Percentiles rank a stretch among this genome's conserved stretches.
These are phyloP conservation scores for Hephaestus fuliginosus DNA, from an alignment of 2,797 vertebrate genomes.

Conservation along the genomic window DNA sequence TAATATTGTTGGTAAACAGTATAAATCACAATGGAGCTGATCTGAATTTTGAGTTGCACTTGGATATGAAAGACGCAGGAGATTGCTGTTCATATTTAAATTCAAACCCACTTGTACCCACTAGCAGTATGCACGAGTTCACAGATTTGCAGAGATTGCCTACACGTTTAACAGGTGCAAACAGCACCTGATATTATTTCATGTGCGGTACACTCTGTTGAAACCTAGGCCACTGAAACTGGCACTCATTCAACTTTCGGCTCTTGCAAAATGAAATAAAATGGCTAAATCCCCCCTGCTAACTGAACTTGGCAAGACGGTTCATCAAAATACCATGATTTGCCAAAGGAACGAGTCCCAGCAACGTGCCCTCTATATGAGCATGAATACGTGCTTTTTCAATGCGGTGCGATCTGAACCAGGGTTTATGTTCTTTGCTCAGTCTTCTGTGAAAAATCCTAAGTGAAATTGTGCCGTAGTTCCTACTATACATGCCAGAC, in stretches of 20 bases:
- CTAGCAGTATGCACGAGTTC: neutral
- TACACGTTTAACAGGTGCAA: conserved; percentile 35
- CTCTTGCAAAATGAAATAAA: conserved; percentile 56
- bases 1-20: neutral
- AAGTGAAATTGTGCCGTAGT: conserved; percentile 17
- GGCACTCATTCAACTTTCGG: conserved; percentile 39
- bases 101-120: neutral
- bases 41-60: neutral
- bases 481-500: conserved; percentile 2
- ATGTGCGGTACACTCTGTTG: conserved; percentile 23
- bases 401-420: neutral
- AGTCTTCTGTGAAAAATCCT: conserved; percentile 9
- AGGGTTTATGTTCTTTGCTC: conserved; percentile 18
- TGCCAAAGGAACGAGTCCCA: conserved; percentile 45
- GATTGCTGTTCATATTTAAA: neutral
- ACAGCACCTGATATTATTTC: conserved; percentile 36
- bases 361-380: conserved; percentile 20
- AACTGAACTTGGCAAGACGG: conserved; percentile 33
- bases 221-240: conserved; percentile 38
- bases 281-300: conserved; percentile 23
- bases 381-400: neutral
- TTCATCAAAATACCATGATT: conserved; percentile 44
- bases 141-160: conserved; percentile 2
- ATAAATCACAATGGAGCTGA: neutral
- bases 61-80: neutral